phyloP scores from a whole-genome alignment of 2,113 vertebrate genomes.

The Potamarius usumacintae region DNA sequence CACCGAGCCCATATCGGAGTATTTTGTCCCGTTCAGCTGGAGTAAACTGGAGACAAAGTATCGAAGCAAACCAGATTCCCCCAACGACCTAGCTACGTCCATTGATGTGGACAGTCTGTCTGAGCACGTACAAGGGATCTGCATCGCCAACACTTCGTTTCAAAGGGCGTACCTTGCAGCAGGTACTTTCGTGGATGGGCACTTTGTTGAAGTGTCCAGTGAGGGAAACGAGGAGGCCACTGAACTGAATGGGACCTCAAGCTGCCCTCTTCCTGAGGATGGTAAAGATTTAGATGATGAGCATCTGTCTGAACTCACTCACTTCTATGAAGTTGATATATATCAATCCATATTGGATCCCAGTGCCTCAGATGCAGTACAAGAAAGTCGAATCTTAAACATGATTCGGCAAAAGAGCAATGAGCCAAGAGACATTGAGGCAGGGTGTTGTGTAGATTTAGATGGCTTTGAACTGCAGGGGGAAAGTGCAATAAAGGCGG shows the following conservation, averaged over 20 bases:
- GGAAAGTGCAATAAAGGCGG: slow-evolving; percentile 99
- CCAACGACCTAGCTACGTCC: slow-evolving; percentile 67
- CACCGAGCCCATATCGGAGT: slow-evolving; percentile 94
- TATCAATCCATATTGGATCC: slow-evolving; percentile 99
- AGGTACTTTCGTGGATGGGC: slow-evolving; percentile 95
- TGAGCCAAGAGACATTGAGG: slow-evolving; percentile 90
- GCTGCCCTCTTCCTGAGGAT: slow-evolving; percentile 93
- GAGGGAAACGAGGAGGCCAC: slow-evolving; percentile 85
- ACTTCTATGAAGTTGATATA: slow-evolving; percentile 99
- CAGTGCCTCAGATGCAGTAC: slow-evolving; percentile 97
- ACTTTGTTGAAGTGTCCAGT: slow-evolving; percentile 94
- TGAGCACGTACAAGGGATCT: slow-evolving; percentile 87
- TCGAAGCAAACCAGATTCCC: slow-evolving; percentile 78
- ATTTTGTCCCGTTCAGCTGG: slow-evolving; percentile 89
- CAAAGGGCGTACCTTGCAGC: slow-evolving; percentile 92
- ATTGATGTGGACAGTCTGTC: slow-evolving; percentile 80
- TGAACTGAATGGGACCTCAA: slow-evolving; percentile 87
- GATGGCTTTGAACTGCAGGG: slow-evolving; percentile 94
- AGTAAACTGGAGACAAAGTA: slow-evolving; percentile 98
- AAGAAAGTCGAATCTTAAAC: slow-evolving; percentile 98
- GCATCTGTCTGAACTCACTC: slow-evolving; percentile 97
- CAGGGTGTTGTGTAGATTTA: slow-evolving; percentile 96
- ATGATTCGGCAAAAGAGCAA: slow-evolving; percentile 98
- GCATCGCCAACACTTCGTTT: slow-evolving; percentile 82
- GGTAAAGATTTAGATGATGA: slow-evolving; percentile 92